Evolutionary conservation across 2,113 vertebrate genomes (phyloP).

Genomic region (Centropristis striata): DNA sequence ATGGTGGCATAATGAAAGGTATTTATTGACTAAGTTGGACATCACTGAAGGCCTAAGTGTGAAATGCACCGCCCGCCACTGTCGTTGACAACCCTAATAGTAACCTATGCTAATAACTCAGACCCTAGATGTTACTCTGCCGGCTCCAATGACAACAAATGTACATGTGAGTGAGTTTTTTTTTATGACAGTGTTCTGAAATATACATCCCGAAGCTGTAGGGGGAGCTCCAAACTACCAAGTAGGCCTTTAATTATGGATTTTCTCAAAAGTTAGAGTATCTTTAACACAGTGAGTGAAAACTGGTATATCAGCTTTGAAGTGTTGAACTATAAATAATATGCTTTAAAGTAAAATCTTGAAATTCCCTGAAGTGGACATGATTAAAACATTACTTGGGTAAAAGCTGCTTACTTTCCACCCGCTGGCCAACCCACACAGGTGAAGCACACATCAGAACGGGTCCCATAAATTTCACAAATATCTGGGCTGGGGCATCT

Average conservation of each 20-base stretch:
- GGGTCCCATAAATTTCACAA: slow-evolving; percentile 36
- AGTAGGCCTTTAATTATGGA: background rate
- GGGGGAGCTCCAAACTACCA: too few species aligned
- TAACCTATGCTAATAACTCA: too few species aligned
- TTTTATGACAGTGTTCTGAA: too few species aligned
- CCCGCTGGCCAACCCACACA: slow-evolving; percentile 32
- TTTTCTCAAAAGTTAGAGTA: slow-evolving; percentile 10
- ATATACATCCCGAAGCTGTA: too few species aligned
- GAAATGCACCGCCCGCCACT: too few species aligned
- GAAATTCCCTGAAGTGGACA: slow-evolving; percentile 37
- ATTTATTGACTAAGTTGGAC: too few species aligned
- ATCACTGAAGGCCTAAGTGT: too few species aligned
- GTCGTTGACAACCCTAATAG: too few species aligned
- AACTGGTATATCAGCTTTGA: background rate
- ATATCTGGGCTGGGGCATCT: slow-evolving; percentile 38
- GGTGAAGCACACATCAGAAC: slow-evolving; percentile 44
- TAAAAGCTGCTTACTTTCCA: slow-evolving; percentile 33
- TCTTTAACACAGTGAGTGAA: background rate
- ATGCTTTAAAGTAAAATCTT: slow-evolving; percentile 12
- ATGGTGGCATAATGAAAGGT: too few species aligned
- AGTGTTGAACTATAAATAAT: slow-evolving; percentile 41
- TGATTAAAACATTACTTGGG: slow-evolving; percentile 54
- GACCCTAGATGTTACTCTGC: too few species aligned
- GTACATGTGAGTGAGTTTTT: too few species aligned
- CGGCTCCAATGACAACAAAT: too few species aligned